Base-by-base conservation (phyloP, 2,888 invertebrate genomes). In the Scaptomyza flava region DNA sequence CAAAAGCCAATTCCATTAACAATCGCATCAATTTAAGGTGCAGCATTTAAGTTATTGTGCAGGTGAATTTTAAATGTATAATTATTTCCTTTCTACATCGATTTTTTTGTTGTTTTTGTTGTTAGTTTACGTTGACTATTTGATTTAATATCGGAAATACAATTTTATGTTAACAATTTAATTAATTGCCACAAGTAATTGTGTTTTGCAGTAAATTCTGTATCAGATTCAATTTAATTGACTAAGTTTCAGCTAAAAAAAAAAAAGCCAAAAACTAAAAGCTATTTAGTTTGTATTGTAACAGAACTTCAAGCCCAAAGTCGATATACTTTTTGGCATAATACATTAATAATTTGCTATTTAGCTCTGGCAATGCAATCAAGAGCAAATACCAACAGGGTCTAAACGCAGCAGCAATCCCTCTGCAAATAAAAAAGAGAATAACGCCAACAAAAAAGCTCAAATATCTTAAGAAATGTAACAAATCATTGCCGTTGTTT, bases 381-480 rank as follows among this genome's bases (percentile, higher is more conserved):
- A 65, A 52, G 45, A 12, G n/a, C 56, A 60, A 65, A 47, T 62
- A 31, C 56, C 62, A 54, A 43, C 31, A 5, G 14, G 54, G 41
- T 36, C 14, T 31, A 38, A 64, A 65, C n/a, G 31, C 51, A 38
- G 4, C 1, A 8, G 36, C 77, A 74, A 17, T 17, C 17, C 17
- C 17, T 1, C 17, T 17, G 17, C 33, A 50, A 5, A n/a, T 0
- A 36, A n/a, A 36, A 2, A 17, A 41, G 17, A n/a, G 6, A n/a
- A 14, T 3, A 27, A 47, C 53, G 77, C 70, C 65, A 63, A 45
- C 54, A 79, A 81, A 81, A 77, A 82, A 74, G 70, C 70, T 74
- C 65, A 84, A 89, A 89, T 85, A 85, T 80, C 79, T 82, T 59
- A 66, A 72, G 71, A 84, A 90, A 79, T 90, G 84, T 90, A 89